A percentile compares a stretch with the other conserved stretches of the same genome.
Conservation (phyloP, 1,140 invertebrate genomes). For the Aphelenchoides avenae region DNA sequence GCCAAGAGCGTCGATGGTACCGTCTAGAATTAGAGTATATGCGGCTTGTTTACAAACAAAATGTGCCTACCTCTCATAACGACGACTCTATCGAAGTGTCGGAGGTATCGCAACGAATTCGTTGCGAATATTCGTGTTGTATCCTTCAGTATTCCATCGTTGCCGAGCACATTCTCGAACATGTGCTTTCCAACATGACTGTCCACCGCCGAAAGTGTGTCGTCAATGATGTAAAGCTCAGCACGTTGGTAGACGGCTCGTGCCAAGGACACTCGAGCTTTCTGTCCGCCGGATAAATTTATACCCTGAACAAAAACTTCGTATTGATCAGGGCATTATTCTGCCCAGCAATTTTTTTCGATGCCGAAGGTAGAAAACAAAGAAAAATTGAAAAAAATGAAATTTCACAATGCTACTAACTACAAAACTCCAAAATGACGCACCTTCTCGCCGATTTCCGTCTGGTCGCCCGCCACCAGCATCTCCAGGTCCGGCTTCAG, state of each 20-base stretch:
- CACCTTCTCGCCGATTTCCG: conserved; percentile 59
- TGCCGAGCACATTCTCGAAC: conserved; percentile 61
- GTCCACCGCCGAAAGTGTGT: conserved; percentile 57
- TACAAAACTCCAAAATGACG: too few relatives aligned
- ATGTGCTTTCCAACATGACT: conserved; percentile 60
- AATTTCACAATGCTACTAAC: too few relatives aligned
- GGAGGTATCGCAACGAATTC: conserved; percentile 30
- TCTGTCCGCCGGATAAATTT: conserved; percentile 65
- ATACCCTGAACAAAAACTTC: conserved; percentile 58
- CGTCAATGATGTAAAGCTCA: conserved; percentile 55
- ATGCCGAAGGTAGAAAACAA: too few relatives aligned
- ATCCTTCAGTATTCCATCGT: conserved; percentile 50
- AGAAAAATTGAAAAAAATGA: too few relatives aligned
- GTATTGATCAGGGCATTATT: background rate
- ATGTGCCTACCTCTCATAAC: conserved; percentile 37
- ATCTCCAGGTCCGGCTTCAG: conserved; percentile 42
- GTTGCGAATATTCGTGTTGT: conserved; percentile 40
- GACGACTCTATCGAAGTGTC: conserved; percentile 30
- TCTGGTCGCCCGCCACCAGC: conserved; percentile 42
- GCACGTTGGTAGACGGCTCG: conserved; percentile 50
- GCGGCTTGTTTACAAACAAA: too few relatives aligned
- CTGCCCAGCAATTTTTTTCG: too few relatives aligned
- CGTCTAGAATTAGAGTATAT: too few relatives aligned
- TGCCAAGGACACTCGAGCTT: conserved; percentile 66
- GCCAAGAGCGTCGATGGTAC: too few relatives aligned